These are phyloP conservation scores for Nylanderia fulva DNA, from an alignment of 1,140 invertebrate species.

Conservation along the genomic window DNA sequence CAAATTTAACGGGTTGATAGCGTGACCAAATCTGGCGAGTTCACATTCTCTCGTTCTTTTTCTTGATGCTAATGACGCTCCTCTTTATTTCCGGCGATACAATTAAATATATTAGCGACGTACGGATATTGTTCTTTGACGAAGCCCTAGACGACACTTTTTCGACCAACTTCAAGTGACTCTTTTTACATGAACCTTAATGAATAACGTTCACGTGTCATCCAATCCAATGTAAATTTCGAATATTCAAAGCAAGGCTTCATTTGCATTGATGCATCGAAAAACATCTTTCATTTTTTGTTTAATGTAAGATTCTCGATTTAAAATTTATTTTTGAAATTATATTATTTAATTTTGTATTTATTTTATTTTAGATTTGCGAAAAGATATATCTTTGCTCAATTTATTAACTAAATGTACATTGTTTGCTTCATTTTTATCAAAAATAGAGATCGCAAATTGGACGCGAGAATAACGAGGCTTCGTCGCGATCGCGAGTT, in stretches of 20 bases:
- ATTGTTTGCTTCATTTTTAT: neutral
- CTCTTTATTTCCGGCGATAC: constrained; percentile 45
- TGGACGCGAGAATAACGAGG: neutral
- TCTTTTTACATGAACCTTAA: neutral
- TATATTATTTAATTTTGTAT: neutral
- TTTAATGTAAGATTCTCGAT: neutral
- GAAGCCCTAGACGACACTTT: neutral
- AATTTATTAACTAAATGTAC: neutral
- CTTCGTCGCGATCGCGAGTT: constrained; percentile 9
- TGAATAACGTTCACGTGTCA: neutral
- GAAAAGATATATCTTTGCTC: neutral
- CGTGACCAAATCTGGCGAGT: neutral
- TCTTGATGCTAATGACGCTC: constrained; percentile 40
- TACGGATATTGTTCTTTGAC: constrained; percentile 4
- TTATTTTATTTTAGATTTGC: neutral
- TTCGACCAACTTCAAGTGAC: neutral
- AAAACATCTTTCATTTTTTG: neutral
- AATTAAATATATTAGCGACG: neutral
- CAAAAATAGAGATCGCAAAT: neutral
- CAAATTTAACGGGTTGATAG: constrained; percentile 24
- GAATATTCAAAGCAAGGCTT: neutral
- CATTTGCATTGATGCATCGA: neutral
- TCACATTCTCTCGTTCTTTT: constrained; percentile 13
- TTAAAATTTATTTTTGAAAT: neutral
- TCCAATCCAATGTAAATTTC: neutral